These are phyloP conservation scores for Melanotaenia pygmaea DNA, from an alignment of 2,797 vertebrate genomes.

Conservation along the genomic window DNA sequence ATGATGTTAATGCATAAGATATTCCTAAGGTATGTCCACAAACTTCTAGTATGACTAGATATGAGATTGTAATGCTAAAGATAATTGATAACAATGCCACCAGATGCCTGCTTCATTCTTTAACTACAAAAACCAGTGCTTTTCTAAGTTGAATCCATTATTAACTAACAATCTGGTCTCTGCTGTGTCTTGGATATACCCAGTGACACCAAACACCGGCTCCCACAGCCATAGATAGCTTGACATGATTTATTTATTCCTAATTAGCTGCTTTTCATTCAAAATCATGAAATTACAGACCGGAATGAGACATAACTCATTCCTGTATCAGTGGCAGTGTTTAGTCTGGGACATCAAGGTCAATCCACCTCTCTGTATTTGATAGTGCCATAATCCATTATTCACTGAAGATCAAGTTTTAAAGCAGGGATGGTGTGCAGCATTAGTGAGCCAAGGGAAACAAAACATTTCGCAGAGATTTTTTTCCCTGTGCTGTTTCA, in stretches of 20 bases:
- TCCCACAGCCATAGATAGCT: constrained; percentile 78
- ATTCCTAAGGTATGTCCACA: neutral
- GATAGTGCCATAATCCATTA: constrained; percentile 77
- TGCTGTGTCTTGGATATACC: constrained; percentile 61
- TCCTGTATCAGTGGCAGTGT: constrained; percentile 70
- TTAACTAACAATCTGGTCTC: constrained; percentile 75
- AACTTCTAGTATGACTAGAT: neutral
- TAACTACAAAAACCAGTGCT: constrained; percentile 37
- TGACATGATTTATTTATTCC: constrained; percentile 87
- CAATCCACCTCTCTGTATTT: constrained; percentile 67
- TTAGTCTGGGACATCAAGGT: constrained; percentile 72
- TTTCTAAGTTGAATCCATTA: constrained; percentile 62
- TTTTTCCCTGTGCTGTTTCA: constrained; percentile 4
- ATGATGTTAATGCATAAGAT: too few species aligned
- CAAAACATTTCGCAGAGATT: constrained; percentile 18
- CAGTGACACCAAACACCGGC: constrained; percentile 79
- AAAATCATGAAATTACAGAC: constrained; percentile 82
- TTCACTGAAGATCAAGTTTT: constrained; percentile 79
- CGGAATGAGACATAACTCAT: constrained; percentile 77
- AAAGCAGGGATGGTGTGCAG: constrained; percentile 41
- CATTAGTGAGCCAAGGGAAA: constrained; percentile 47
- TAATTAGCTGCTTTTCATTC: constrained; percentile 85
- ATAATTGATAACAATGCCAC: constrained; percentile 22
- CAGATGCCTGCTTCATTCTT: constrained; percentile 19
- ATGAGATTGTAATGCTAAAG: constrained; percentile 8